These are phyloP conservation scores for Mimumesa dahlbomi DNA, from an alignment of 2,888 invertebrate genomes.

Conservation along the genomic window DNA sequence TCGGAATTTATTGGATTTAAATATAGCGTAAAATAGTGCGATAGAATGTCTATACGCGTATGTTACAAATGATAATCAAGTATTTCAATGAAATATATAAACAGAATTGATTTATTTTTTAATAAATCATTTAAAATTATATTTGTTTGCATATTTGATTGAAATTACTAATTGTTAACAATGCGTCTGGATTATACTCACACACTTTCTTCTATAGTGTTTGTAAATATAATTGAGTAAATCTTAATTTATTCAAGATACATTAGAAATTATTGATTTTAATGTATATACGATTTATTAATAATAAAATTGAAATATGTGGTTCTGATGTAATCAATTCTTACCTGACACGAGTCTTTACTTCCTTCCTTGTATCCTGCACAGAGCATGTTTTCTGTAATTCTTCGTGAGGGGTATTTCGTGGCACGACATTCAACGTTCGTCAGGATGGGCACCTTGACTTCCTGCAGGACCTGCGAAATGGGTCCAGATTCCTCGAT, in stretches of 20 bases:
- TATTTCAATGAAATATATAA: too few species aligned
- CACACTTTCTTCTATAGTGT: too few species aligned
- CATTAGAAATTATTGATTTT: too few species aligned
- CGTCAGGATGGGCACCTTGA: constrained; percentile 87
- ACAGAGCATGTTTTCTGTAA: constrained; percentile 90
- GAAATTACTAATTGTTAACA: too few species aligned
- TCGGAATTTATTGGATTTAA: neutral
- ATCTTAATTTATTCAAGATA: too few species aligned
- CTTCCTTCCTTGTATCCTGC: constrained; percentile 88
- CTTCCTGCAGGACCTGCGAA: constrained; percentile 88
- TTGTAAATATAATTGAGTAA: too few species aligned
- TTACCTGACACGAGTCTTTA: constrained; percentile 88
- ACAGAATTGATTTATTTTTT: too few species aligned
- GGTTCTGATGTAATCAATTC: neutral
- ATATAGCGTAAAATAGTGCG: neutral
- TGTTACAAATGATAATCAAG: too few species aligned
- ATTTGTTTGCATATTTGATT: too few species aligned
- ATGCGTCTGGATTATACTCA: too few species aligned
- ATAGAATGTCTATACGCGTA: neutral
- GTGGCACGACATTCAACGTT: constrained; percentile 86
- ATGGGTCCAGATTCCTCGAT: constrained; percentile 86
- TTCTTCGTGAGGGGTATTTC: constrained; percentile 85
- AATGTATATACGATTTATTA: too few species aligned
- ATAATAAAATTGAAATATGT: neutral
- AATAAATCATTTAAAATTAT: too few species aligned